A percentile compares a stretch with the other conserved stretches of the same genome.
These are phyloP conservation scores for Semicossyphus pulcher DNA, from an alignment of 2,113 vertebrate species.

Conservation along the genomic window DNA sequence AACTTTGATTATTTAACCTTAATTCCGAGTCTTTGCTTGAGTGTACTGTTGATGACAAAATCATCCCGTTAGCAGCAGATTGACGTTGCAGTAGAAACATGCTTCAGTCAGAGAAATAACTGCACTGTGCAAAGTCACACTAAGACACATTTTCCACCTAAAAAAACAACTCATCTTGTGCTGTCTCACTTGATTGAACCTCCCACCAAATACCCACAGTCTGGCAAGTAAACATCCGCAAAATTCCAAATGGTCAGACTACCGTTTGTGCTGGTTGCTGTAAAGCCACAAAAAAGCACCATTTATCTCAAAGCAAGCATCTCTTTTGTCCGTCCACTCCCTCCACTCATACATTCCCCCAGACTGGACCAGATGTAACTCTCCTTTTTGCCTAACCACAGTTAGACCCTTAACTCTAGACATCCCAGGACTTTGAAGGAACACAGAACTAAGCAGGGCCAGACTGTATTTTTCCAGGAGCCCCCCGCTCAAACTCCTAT, in stretches of 20 bases:
- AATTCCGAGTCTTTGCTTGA: too few species aligned
- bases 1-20: too few species aligned
- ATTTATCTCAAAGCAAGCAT: conserved; percentile 31
- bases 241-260: neutral
- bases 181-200: too few species aligned
- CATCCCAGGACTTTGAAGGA: conserved; percentile 56
- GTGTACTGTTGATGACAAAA: too few species aligned
- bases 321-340: conserved; percentile 23
- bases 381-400: conserved; percentile 37
- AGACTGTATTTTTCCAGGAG: conserved; percentile 63
- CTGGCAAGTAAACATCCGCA: neutral
- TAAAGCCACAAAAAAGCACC: neutral
- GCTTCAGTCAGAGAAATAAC: too few species aligned
- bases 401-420: conserved; percentile 36
- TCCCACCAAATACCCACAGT: too few species aligned
- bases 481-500: conserved; percentile 3
- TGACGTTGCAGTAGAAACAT: neutral
- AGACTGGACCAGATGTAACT: conserved; percentile 42
- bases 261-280: neutral
- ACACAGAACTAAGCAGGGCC: conserved; percentile 46
- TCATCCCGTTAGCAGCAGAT: neutral
- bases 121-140: too few species aligned
- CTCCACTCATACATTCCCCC: conserved; percentile 14
- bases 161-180: neutral
- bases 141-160: too few species aligned